Evolutionary conservation across 1,140 invertebrate species (phyloP).

Genomic region (Sycobia sp.): DNA sequence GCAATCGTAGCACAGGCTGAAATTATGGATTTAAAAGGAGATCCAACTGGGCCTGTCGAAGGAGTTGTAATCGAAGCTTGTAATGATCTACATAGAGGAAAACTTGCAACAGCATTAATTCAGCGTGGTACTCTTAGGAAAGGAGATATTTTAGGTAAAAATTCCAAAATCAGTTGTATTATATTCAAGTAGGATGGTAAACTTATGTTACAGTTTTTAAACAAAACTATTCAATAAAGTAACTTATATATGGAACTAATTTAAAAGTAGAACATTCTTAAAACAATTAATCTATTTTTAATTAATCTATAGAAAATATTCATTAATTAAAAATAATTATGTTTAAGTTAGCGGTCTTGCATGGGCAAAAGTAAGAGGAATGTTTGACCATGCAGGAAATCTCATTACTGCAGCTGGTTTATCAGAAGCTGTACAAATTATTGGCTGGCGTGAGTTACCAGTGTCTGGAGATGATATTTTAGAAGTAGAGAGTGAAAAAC

Average conservation of each 20-base stretch:
- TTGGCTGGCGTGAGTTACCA: conserved; percentile 89
- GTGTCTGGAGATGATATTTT: conserved; percentile 84
- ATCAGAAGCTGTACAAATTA: conserved; percentile 83
- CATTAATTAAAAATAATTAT: neutral
- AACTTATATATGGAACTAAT: no score
- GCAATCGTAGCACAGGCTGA: conserved; percentile 87
- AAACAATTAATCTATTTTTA: no score
- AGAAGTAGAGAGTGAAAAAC: conserved; percentile 79
- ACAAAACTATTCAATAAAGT: no score
- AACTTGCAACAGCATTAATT: conserved; percentile 86
- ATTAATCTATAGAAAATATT: neutral
- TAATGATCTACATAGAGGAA: conserved; percentile 76
- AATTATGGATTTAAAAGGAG: conserved; percentile 82
- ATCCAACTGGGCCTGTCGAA: conserved; percentile 84
- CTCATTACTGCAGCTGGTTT: conserved; percentile 74
- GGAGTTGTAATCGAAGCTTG: conserved; percentile 89
- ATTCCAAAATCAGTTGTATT: no score
- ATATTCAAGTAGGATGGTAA: no score
- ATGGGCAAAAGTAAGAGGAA: conserved; percentile 84
- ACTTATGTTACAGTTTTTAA: no score
- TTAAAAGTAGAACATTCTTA: no score
- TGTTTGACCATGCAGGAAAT: conserved; percentile 81
- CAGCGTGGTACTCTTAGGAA: conserved; percentile 87
- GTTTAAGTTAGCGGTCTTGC: conserved; percentile 74
- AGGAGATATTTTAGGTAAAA: conserved; percentile 71